Evolutionary conservation across 2,797 vertebrate species (phyloP), one percentile per base, ranked within the genome.

Genomic region (Chrysolophus pictus): DNA sequence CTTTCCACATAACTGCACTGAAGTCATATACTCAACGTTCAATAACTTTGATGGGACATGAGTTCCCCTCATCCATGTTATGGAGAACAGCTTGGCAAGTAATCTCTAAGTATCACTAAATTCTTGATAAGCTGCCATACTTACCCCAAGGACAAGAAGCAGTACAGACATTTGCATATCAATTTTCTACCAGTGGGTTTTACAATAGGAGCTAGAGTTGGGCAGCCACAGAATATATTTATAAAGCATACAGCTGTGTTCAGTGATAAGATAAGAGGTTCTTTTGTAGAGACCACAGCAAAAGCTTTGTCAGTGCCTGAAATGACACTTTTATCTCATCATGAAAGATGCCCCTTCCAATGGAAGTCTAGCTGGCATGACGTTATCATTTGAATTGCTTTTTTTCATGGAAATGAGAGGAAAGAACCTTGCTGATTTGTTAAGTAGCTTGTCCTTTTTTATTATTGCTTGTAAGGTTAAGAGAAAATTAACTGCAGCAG

Each of bases 261-360:
- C 42, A 63, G 10, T 86, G 90, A 93, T 94, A 91, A 95, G 84
- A 81, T 93, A 94, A 96, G 93, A 88, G 87, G 49, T n/a, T 68
- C 78, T 93, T 93, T 88, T 71, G 64, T 86, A 78, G 63, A 76
- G 69, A 91, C 77, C 53, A 82, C 60, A 90, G 77, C 35, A 83
- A 88, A 95, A 87, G 59, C 72, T 91, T 95, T 90, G 70, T 81
- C 79, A 80, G 79, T 62, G 76, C 65, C 74, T 87, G 70, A 91
- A 93, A 96, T 35, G 35, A 73, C 64, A 77, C 77, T 95, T 69
- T 72, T 78, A 90, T 95, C n/a, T 89, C 63, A 89, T 84, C 72
- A 72, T 84, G 76, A 93, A 94, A 93, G 84, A 88, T 73, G 39
- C 14, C 51, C 46, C 42, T 70, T 76, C 51, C 47, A 72, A 53